Conservation (phyloP, 2,113 vertebrate genomes). For the Ptychochromis oligacanthus region DNA sequence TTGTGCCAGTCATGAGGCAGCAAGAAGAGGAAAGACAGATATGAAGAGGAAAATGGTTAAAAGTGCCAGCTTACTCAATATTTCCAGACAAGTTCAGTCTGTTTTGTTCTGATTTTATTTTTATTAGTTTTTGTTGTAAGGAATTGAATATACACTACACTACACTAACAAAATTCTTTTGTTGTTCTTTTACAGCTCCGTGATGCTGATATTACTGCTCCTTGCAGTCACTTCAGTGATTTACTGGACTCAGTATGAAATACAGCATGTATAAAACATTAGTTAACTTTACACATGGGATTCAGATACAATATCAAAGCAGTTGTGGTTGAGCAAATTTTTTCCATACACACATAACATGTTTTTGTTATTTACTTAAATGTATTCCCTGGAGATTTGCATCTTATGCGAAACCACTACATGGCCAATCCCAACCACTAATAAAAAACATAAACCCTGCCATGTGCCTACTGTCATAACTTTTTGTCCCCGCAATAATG, state of each 20-base stretch:
- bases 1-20: constrained; percentile 22
- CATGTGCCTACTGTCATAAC: neutral
- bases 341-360: neutral
- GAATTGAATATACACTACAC: neutral
- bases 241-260: constrained; percentile 11
- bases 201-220: neutral
- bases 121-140: neutral
- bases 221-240: neutral
- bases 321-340: neutral
- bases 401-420: neutral
- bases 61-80: constrained; percentile 15
- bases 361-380: neutral
- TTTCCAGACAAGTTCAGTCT: constrained; percentile 26
- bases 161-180: neutral
- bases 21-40: constrained; percentile 34
- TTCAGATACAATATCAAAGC: neutral
- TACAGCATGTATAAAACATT: constrained; percentile 18
- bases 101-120: neutral
- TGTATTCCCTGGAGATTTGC: neutral
- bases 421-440: neutral
- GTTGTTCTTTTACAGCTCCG: neutral
- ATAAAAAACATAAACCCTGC: neutral
- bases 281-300: neutral
- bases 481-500: neutral
- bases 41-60: constrained; percentile 14